A percentile compares a stretch with the other conserved stretches of the same genome.
Evolutionary conservation across 2,113 vertebrate genomes (phyloP).

Genomic region (Cichladusa arquata): DNA sequence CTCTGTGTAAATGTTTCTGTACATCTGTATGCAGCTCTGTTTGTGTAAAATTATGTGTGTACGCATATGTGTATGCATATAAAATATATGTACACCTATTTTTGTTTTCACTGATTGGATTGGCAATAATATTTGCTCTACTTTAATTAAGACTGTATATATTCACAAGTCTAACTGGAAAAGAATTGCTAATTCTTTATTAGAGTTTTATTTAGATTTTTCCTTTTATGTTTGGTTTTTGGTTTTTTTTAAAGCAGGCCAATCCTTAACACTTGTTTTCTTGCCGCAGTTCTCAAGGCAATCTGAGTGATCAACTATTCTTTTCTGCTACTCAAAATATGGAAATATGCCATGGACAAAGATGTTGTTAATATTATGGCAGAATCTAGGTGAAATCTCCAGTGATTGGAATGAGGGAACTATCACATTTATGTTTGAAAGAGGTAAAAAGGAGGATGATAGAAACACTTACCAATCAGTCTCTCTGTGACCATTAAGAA

Average conservation of each 20-base stretch:
- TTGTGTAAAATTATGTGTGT: not conserved
- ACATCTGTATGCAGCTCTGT: not conserved
- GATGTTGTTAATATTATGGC: not conserved
- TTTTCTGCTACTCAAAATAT: not conserved
- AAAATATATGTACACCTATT: not conserved
- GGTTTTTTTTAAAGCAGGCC: not conserved
- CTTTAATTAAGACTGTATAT: not conserved
- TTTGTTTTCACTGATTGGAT: not conserved
- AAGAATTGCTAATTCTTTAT: not conserved
- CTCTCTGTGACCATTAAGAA: not conserved
- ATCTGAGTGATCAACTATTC: not conserved
- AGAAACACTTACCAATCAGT: not conserved
- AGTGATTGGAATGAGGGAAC: not conserved
- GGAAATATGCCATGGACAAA: not conserved
- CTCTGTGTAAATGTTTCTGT: not conserved
- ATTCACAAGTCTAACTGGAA: not conserved
- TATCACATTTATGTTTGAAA: not conserved
- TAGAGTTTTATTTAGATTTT: not conserved
- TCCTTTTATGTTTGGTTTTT: not conserved
- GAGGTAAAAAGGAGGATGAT: not conserved
- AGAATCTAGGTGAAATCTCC: not conserved
- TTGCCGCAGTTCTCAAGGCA: not conserved
- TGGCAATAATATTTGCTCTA: not conserved
- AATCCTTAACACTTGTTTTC: not conserved
- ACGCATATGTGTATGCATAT: not conserved